phyloP scores from a whole-genome alignment of 2,888 invertebrate species.

The Nasonia oneida region DNA sequence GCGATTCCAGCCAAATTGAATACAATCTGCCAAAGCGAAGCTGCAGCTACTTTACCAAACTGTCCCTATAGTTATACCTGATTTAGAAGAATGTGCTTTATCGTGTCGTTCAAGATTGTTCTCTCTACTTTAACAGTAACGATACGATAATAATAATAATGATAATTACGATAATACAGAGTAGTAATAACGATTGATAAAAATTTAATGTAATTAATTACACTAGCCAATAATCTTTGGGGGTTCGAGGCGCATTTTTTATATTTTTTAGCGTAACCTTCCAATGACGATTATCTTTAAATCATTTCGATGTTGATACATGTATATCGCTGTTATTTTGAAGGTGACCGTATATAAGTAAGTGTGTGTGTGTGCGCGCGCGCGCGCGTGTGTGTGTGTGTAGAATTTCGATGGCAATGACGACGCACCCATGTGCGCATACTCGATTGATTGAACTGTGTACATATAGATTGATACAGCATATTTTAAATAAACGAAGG shows the following conservation, averaged over 20 bases:
- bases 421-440: constrained; percentile 12
- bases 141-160: not conserved
- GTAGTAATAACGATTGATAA: not conserved
- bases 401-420: not conserved
- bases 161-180: not conserved
- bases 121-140: constrained; percentile 65
- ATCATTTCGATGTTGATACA: too few relatives aligned
- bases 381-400: not conserved
- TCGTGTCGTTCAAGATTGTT: constrained; percentile 66
- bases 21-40: constrained; percentile 53
- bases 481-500: constrained; percentile 53
- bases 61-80: constrained; percentile 65
- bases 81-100: constrained; percentile 43
- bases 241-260: not conserved
- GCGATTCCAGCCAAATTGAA: constrained; percentile 48
- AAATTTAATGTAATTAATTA: not conserved
- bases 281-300: too few relatives aligned
- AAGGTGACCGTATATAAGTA: too few relatives aligned
- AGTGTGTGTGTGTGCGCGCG: too few relatives aligned
- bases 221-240: constrained; percentile 27
- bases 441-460: constrained; percentile 66
- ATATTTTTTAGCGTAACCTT: too few relatives aligned
- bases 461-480: constrained; percentile 73
- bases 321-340: too few relatives aligned
- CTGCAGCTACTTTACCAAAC: constrained; percentile 74